Evolutionary conservation across 1,140 invertebrate species (phyloP).

Genomic region (Lepidostoma basale): DNA sequence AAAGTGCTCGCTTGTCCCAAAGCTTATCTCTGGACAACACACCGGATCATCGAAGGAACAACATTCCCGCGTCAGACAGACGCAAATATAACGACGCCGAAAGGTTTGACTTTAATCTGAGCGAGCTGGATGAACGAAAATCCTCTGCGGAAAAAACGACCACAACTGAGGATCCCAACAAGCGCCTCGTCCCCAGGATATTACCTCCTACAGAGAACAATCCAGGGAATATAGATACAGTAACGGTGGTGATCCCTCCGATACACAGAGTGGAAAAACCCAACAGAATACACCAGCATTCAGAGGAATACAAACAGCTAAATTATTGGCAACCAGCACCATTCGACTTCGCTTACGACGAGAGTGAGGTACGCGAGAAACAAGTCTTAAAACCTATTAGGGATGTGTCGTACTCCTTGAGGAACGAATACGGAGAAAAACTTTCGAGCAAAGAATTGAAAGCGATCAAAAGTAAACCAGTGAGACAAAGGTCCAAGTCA

Average conservation of each 20-base stretch:
- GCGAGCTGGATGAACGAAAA: conserved; percentile 45
- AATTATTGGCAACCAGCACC: conserved; percentile 29
- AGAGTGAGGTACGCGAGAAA: conserved; percentile 19
- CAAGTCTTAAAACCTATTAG: conserved; percentile 24
- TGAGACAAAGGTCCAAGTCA: conserved; percentile 11
- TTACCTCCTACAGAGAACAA: conserved; percentile 59
- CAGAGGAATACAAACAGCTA: conserved; percentile 30
- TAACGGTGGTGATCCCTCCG: conserved; percentile 58
- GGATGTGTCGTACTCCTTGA: conserved; percentile 23
- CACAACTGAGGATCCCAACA: conserved; percentile 55
- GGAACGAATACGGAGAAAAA: conserved; percentile 19
- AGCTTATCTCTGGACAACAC: conserved; percentile 10
- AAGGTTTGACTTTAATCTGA: conserved; percentile 39
- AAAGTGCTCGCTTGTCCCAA: not conserved
- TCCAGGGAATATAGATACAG: conserved; percentile 58
- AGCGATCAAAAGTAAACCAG: conserved; percentile 5
- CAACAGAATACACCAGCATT: conserved; percentile 44
- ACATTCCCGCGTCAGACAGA: conserved; percentile 44
- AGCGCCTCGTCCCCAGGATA: conserved; percentile 53
- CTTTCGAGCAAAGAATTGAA: not conserved
- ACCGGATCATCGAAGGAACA: conserved; percentile 42
- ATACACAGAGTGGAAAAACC: conserved; percentile 58
- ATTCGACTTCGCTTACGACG: conserved; percentile 36
- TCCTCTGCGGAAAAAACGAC: conserved; percentile 55
- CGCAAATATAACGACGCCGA: conserved; percentile 43